Base-by-base conservation (phyloP, 1,140 invertebrate species). In the Diachasmimorpha longicaudata region DNA sequence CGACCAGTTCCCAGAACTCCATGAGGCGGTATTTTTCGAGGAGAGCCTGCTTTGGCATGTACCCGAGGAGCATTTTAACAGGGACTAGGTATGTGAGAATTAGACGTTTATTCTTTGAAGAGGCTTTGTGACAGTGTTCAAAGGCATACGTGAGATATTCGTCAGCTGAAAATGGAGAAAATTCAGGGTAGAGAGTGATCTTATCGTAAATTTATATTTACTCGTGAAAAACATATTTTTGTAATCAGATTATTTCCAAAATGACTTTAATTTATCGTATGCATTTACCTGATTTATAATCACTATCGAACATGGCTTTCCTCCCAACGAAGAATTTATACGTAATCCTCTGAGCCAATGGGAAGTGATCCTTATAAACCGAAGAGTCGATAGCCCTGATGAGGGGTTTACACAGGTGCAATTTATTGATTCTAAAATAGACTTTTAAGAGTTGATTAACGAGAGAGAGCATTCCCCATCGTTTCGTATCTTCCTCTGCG, bases 381-480 rank as follows among this genome's bases (percentile, higher is more conserved):
- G 95, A 95, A 31, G 96, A 96, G 79, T 99, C 97, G 79, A 99
- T 98, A 2, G 98, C 97, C 81, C 98, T 91, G 78, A 99, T 98
- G 13, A 99, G 90, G 0, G 98, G 98, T 89, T 97, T 99, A 86
- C 98, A 98, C 37, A 99, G 89, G 91, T 99, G 97, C 4, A 99
- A 86, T 87, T 99, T 98, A 85, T 99, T 99, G 44, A 99, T 98
- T 79, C 94, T 92, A 85, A 99, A 99, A 87, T 99, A 99, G 4
- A 99, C 96, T 90, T 99, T 99, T 74, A 99, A 95, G 11, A 99
- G 90, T 86, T 99, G 98, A 90, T 99, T 99, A 0, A 99, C 96
- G 48, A 99, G 89, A 80, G 94, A 94, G 80, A 99, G 89, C 96
- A 99, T 99, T 77, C 97, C 98, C 91, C 97, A 94, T 83, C 96